Base-by-base conservation (phyloP, 2,888 invertebrate species). In the Sphinx pinastri region DNA sequence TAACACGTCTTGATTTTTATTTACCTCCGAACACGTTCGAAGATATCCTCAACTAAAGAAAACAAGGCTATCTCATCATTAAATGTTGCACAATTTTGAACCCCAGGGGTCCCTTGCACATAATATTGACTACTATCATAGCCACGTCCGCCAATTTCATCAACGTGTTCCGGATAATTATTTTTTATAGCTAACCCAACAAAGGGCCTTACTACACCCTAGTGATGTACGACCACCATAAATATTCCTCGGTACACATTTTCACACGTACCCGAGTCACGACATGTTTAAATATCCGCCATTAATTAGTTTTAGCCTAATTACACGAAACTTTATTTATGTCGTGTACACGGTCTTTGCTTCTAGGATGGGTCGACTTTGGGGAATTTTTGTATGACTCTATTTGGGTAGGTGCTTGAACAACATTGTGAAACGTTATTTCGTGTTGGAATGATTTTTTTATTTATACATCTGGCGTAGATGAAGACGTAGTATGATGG, bases 251-350 rank as follows among this genome's bases (percentile, higher is more conserved):
- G 76, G 80, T 78, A 79, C 76, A 75, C 74, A 75, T 78, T 76
- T 76, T 78, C 74, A 78, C 76, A 77, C 74, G 73, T 76, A 68
- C 69, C 67, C 69, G 70, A 73, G 80, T 78, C 80, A 80, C 80
- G 81, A 73, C 73, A 80, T 68, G 73, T 75, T 77, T 78, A 79
- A 80, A 80, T 79, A 79, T 77, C 73, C 74, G 76, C 74, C 74
- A 80, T 83, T 83, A 81, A 78, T 77, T 77, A 73, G 77, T 80
- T 83, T 86, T 80, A 82, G 78, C 79, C 76, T 86, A 87, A 86
- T 87, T 67, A 59, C 49, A 31, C 49, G 58, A 45, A 31, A 49
- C 31, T 54, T 49, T 69, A 54, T 63, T 63, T 63, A 70, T 70
- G 58, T 63, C 19, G 19, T 49, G 63, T 19, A 13, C 63, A 63